Percentiles rank a stretch among this genome's conserved stretches.
phyloP scores from a whole-genome alignment of 2,888 invertebrate species.

The Plebejus argus region DNA sequence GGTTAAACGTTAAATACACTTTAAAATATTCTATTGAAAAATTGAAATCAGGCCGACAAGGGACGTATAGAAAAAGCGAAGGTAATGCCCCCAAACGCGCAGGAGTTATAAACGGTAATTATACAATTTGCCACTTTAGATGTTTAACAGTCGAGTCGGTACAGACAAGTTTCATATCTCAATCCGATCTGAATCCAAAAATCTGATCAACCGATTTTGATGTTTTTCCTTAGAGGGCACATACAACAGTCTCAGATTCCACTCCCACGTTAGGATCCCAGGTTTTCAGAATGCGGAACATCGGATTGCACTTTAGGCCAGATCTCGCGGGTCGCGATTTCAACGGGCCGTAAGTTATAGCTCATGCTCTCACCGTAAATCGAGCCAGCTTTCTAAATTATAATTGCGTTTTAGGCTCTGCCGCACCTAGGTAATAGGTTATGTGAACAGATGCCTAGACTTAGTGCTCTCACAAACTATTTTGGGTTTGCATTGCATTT shows the following conservation, averaged over 20 bases:
- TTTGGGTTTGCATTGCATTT: neutral
- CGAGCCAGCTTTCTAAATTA: neutral
- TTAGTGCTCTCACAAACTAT: neutral
- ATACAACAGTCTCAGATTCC: neutral
- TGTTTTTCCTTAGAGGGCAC: no score
- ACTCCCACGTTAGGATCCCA: neutral
- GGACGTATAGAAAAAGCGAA: no score
- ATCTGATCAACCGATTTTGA: no score
- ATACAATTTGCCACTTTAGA: no score
- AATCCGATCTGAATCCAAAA: no score
- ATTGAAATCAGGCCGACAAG: no score
- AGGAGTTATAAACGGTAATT: no score
- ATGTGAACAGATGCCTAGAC: neutral
- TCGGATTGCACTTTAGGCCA: slow-evolving; percentile 9
- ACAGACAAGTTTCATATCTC: no score
- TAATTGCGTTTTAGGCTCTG: neutral
- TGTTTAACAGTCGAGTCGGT: no score
- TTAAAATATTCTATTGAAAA: neutral
- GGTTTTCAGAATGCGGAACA: slow-evolving; percentile 7
- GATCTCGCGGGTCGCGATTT: neutral
- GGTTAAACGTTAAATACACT: neutral
- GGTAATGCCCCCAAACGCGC: no score
- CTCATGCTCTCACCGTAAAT: neutral
- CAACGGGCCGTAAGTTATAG: neutral
- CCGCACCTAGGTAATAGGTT: neutral